Evolutionary conservation across 2,888 invertebrate species (phyloP).

Genomic region (Lasius fuliginosus): DNA sequence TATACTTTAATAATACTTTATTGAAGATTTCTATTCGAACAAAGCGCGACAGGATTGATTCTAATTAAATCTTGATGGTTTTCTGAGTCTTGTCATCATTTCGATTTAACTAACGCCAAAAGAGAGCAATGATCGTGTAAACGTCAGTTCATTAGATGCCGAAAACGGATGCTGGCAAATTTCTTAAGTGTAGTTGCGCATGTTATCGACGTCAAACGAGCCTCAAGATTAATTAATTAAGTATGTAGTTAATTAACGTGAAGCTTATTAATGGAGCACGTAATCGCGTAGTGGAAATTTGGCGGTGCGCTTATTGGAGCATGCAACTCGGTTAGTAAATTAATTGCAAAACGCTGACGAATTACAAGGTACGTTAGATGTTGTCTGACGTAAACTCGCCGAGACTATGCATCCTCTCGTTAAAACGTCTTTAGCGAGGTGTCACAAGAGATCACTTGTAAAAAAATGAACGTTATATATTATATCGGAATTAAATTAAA

Average conservation of each 20-base stretch:
- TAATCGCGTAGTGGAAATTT: slow-evolving; percentile 44
- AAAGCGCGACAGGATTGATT: not conserved
- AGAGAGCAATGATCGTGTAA: slow-evolving; percentile 10
- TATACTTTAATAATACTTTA: not conserved
- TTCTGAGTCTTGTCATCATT: not conserved
- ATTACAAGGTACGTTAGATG: slow-evolving; percentile 39
- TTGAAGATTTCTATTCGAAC: not conserved
- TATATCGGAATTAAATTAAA: not conserved
- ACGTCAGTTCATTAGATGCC: not conserved
- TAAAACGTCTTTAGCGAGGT: slow-evolving; percentile 18
- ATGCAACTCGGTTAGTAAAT: slow-evolving; percentile 51
- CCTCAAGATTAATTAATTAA: slow-evolving; percentile 52
- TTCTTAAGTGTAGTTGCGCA: slow-evolving; percentile 45
- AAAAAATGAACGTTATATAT: not conserved
- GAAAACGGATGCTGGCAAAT: slow-evolving; percentile 34
- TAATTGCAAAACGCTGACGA: slow-evolving; percentile 51
- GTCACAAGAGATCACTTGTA: not conserved
- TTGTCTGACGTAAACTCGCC: slow-evolving; percentile 25
- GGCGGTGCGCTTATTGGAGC: slow-evolving; percentile 45
- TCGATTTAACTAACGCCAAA: not conserved
- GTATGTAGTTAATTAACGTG: slow-evolving; percentile 49
- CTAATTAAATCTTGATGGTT: not conserved
- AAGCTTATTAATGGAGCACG: slow-evolving; percentile 53
- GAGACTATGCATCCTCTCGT: slow-evolving; percentile 6
- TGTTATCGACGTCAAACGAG: slow-evolving; percentile 51